Evolutionary conservation across 2,113 vertebrate genomes (phyloP).

Genomic region (Mandrillus leucophaeus): DNA sequence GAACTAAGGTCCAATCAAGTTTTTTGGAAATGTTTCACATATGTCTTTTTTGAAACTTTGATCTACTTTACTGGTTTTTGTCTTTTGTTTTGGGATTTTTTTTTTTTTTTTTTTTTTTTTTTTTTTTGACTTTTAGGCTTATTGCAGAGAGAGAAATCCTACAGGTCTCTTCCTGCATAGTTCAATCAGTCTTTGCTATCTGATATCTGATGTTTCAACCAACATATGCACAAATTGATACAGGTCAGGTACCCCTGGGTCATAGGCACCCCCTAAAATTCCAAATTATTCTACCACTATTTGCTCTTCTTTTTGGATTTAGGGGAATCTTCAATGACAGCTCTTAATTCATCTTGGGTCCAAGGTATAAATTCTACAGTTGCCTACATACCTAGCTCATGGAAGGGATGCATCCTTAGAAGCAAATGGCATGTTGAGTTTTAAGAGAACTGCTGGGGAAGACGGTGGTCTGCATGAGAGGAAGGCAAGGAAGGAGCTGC

Average conservation of each 20-base stretch:
- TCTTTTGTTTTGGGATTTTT: neutral
- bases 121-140: neutral
- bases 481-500: neutral
- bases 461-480: neutral
- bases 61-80: neutral
- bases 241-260: neutral
- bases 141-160: neutral
- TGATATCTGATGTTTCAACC: neutral
- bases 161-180: neutral
- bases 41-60: neutral
- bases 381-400: neutral
- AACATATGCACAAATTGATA: neutral
- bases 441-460: neutral
- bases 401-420: neutral
- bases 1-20: neutral
- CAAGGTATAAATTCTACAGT: neutral
- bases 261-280: neutral
- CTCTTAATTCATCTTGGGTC: neutral
- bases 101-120: neutral
- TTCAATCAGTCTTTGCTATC: neutral
- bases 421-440: neutral
- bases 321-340: neutral
- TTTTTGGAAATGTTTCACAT: neutral
- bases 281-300: neutral
- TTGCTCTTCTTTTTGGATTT: neutral